These are phyloP conservation scores for Mystacornis crossleyi DNA, from an alignment of 2,113 vertebrate species.

Conservation along the genomic window DNA sequence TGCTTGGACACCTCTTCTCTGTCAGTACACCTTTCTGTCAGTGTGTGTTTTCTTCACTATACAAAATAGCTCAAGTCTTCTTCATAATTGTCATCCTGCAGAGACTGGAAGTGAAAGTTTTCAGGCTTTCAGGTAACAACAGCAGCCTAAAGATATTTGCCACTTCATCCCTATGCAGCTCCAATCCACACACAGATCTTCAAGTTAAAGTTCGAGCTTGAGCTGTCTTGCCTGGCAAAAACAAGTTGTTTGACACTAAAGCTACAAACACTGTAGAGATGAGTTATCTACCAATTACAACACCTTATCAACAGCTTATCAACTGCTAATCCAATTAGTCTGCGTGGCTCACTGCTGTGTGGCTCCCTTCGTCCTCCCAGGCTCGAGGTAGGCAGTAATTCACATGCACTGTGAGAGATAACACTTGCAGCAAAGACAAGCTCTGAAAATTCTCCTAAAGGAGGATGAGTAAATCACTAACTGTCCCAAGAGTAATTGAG, in stretches of 20 bases:
- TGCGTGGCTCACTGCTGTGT: neutral
- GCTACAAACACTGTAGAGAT: neutral
- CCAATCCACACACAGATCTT: neutral
- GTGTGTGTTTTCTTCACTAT: neutral
- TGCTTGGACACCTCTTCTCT: neutral
- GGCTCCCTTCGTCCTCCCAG: neutral
- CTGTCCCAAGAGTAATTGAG: slow-evolving; percentile 19
- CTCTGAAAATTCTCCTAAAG: neutral
- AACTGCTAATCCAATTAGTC: slow-evolving; percentile 8
- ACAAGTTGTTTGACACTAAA: neutral
- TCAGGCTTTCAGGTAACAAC: neutral
- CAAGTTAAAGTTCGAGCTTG: neutral
- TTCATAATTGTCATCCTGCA: neutral
- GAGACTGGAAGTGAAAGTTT: neutral
- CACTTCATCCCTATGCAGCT: neutral
- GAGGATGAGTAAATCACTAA: slow-evolving; percentile 10
- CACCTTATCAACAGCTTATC: neutral
- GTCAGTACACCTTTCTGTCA: too few relatives aligned
- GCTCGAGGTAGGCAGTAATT: neutral
- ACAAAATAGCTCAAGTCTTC: neutral
- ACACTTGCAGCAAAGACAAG: neutral
- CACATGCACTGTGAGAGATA: neutral
- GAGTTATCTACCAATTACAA: slow-evolving; percentile 16
- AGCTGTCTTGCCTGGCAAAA: neutral
- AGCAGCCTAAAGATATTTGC: neutral